These are phyloP conservation scores for Labroides dimidiatus DNA, from an alignment of 2,797 vertebrate genomes.

Conservation along the genomic window DNA sequence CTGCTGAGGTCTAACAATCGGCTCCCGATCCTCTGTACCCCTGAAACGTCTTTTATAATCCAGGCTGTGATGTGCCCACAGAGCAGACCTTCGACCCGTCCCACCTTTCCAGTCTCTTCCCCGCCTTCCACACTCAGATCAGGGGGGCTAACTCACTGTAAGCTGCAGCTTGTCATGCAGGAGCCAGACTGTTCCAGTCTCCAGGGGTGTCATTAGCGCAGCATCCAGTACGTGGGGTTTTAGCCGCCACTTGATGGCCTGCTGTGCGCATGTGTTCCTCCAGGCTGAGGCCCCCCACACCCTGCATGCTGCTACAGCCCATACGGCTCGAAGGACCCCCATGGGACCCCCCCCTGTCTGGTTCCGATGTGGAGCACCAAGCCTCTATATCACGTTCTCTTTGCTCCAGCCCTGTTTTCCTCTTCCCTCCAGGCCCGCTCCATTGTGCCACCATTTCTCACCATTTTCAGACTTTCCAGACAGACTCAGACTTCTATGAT, in stretches of 20 bases:
- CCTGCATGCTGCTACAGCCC: constrained; percentile 52
- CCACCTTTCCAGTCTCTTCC: constrained; percentile 14
- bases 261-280: constrained; percentile 56
- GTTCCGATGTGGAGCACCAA: constrained; percentile 29
- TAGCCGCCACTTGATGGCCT: constrained; percentile 52
- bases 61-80: constrained; percentile 9
- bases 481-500: constrained; percentile 68
- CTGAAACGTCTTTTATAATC: constrained; percentile 7
- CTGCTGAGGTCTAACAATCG: constrained; percentile 9
- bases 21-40: constrained; percentile 1
- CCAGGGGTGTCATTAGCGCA: constrained; percentile 77
- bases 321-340: constrained; percentile 43
- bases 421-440: constrained; percentile 32
- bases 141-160: constrained; percentile 39
- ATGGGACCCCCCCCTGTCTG: constrained; percentile 60
- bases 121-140: constrained; percentile 26
- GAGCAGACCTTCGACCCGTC: constrained; percentile 26
- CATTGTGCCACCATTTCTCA: constrained; percentile 52
- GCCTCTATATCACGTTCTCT: constrained; percentile 39
- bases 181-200: constrained; percentile 66
- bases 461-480: constrained; percentile 63
- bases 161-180: constrained; percentile 52
- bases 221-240: constrained; percentile 63
- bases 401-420: constrained; percentile 12
- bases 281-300: constrained; percentile 49